These are phyloP conservation scores for Ctenopoma kingsleyae DNA, from an alignment of 2,797 vertebrate species.

Conservation along the genomic window DNA sequence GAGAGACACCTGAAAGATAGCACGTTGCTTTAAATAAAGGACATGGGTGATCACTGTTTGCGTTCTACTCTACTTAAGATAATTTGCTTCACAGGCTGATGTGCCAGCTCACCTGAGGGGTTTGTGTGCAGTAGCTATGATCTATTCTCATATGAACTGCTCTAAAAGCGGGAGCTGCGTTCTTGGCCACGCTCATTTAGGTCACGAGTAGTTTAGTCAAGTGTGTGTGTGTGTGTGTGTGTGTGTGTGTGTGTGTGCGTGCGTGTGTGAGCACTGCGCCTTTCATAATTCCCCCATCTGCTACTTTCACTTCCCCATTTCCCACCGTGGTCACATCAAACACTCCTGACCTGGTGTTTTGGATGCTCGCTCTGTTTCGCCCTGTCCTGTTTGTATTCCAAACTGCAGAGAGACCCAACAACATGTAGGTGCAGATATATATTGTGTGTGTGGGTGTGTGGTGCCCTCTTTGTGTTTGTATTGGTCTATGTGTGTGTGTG, in stretches of 20 bases:
- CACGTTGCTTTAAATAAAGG: constrained; percentile 22
- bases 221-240: constrained; percentile 60
- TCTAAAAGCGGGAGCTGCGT: constrained; percentile 62
- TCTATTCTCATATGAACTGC: constrained; percentile 63
- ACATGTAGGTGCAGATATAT: constrained; percentile 47
- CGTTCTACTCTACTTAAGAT: constrained; percentile 9
- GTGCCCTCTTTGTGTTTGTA: constrained; percentile 35
- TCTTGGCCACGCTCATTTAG: constrained; percentile 69
- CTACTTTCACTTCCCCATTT: constrained; percentile 70
- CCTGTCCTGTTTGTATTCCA: constrained; percentile 68
- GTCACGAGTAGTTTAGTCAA: constrained; percentile 57
- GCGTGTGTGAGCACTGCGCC: constrained; percentile 49
- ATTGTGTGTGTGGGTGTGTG: constrained; percentile 19
- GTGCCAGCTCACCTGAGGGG: constrained; percentile 56
- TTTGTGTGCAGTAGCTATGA: constrained; percentile 63
- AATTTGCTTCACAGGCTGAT: constrained; percentile 3
- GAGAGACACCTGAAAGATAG: neutral
- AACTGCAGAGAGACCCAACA: constrained; percentile 56
- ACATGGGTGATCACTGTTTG: neutral
- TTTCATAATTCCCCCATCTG: constrained; percentile 65
- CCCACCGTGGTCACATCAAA: constrained; percentile 56
- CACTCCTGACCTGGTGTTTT: constrained; percentile 60
- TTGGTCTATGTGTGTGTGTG: constrained; percentile 21
- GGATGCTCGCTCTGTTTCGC: constrained; percentile 37
- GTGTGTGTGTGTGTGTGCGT: constrained; percentile 52